Evolutionary conservation across 2,888 invertebrate species (phyloP).

Genomic region (Cerastis leucographa): DNA sequence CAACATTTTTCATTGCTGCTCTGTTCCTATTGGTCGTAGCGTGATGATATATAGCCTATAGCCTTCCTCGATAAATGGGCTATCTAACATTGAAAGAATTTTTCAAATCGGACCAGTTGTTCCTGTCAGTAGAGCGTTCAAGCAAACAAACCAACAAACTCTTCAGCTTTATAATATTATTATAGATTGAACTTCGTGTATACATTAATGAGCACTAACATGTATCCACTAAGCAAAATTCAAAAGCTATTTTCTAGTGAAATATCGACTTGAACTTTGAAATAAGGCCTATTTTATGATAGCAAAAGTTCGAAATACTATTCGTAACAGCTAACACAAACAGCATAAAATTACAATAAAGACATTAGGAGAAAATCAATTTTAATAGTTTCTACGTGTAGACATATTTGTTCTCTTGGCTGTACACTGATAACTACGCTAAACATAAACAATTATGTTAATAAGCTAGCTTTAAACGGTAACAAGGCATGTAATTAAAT

Average conservation of each 20-base stretch:
- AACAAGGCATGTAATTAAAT: conserved; percentile 48
- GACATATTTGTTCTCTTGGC: neutral
- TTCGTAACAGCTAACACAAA: neutral
- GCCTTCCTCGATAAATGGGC: too few species aligned
- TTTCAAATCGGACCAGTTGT: too few species aligned
- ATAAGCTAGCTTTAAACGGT: conserved; percentile 38
- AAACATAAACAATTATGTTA: conserved; percentile 50
- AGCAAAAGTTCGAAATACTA: neutral
- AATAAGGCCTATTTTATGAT: neutral
- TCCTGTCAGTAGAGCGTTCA: too few species aligned
- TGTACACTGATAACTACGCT: conserved; percentile 7
- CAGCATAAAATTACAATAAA: neutral
- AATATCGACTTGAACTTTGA: neutral
- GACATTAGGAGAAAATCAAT: neutral
- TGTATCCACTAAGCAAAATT: neutral
- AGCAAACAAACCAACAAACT: too few species aligned
- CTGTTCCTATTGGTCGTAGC: too few species aligned
- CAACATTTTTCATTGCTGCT: too few species aligned
- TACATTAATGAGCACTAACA: neutral
- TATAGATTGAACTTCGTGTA: too few species aligned
- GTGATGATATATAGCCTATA: too few species aligned
- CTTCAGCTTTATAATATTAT: too few species aligned
- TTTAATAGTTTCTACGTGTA: neutral
- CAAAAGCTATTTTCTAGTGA: neutral
- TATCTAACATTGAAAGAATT: too few species aligned